Evolutionary conservation across 2,888 invertebrate species (phyloP), one percentile per base, ranked within the genome.

Genomic region (Phaedon cochleariae): DNA sequence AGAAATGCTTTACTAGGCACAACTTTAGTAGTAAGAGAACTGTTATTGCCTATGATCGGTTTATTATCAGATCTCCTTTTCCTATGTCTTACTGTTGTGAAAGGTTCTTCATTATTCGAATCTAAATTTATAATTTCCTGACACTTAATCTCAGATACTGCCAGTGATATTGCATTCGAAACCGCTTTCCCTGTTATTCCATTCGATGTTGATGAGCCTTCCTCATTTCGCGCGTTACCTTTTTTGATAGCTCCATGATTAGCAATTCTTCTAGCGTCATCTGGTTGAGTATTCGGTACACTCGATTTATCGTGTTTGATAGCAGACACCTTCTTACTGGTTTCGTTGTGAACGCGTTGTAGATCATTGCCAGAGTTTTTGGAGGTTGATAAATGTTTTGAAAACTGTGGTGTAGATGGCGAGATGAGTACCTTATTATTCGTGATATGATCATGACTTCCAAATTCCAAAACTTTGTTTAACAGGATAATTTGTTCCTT

Each of bases 21-120:
- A 37, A 55, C 12, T 55, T 55, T 55, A 20, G 34, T 34, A 17
- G 37, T 55, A 12, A 34, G 37, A 31, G 31, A 34, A 20, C 37
- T 37, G 15, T 55, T 55, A 21, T 20, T 55, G 34, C 37, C 55
- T 20, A 55, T 17, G 37, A 55, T 55, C 4, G 55, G 34, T 37
- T 55, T 55, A 20, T 55, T 37, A 46, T 18, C 17, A 15, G 17
- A 46, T 46, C 31, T 34, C 10, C 31, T 34, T 34, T 10, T 34
- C 10, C 31, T 5, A 34, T 34, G 10, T 34, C 10, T 5, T 10
- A 34, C 31, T 34, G 31, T 34, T 9, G 31, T 34, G 10, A 7
- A 10, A 10, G 31, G 31, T 34, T 34, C 31, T 34, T 34, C 31
- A 9, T 34, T 34, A 34, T 5, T 10, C 9, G 10, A 34, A 34